Evolutionary conservation across 2,113 vertebrate species (phyloP).

Genomic region (Colossoma macropomum): DNA sequence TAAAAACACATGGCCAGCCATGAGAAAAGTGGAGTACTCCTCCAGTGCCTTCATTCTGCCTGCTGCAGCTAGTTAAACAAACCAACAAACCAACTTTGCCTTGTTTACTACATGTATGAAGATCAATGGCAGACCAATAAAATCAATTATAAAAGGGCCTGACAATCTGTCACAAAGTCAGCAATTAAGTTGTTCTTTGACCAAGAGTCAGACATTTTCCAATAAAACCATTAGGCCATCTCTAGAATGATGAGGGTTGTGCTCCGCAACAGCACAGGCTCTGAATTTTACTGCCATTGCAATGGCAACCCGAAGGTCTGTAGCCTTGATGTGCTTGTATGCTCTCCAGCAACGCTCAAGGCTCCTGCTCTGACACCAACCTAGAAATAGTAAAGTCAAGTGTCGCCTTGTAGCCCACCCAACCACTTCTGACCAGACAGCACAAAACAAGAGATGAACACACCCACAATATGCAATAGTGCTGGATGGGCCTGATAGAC

Average conservation of each 20-base stretch:
- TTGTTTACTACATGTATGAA: not conserved
- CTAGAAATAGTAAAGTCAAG: conserved; percentile 53
- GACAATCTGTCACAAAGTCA: conserved; percentile 33
- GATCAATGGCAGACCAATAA: not conserved
- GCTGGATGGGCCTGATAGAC: not conserved
- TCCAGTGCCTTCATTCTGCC: too few species aligned
- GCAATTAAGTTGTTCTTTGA: conserved; percentile 25
- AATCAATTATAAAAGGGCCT: not conserved
- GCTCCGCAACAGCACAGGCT: conserved; percentile 16
- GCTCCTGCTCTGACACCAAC: conserved; percentile 29
- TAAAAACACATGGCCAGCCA: too few species aligned
- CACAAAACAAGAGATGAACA: not conserved
- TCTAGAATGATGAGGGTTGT: not conserved
- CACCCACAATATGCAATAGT: not conserved
- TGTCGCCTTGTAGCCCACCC: not conserved
- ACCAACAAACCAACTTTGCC: not conserved
- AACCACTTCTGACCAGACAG: not conserved
- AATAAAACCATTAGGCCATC: not conserved
- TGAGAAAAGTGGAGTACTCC: too few species aligned
- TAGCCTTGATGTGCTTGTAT: not conserved
- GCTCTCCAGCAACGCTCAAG: not conserved
- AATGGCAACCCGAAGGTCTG: conserved; percentile 6
- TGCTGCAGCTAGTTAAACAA: not conserved
- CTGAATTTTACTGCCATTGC: conserved; percentile 41
- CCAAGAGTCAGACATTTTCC: not conserved